A percentile compares a stretch with the other conserved stretches of the same genome.
phyloP scores from a whole-genome alignment of 2,888 invertebrate species.

The Pammene fasciana region DNA sequence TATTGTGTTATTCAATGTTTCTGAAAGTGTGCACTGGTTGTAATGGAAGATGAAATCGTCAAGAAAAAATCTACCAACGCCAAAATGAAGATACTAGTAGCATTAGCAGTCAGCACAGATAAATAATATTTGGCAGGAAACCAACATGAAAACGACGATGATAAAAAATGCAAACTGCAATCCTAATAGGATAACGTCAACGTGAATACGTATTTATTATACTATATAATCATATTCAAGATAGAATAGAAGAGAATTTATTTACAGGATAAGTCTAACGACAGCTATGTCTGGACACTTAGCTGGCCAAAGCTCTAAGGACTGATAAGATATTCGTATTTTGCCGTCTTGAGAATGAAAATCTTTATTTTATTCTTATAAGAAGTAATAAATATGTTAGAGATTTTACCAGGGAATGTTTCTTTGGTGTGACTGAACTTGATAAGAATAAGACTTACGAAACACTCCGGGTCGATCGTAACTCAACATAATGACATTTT shows the following conservation, averaged over 20 bases:
- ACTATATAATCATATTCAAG: not conserved
- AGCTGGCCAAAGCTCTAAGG: not conserved
- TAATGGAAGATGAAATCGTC: no score
- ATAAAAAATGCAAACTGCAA: not conserved
- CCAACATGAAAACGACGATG: not conserved
- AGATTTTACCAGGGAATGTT: not conserved
- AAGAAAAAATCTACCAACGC: not conserved
- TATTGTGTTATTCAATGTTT: no score
- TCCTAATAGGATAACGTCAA: not conserved
- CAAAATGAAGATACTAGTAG: not conserved
- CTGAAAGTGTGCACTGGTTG: no score
- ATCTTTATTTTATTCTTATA: not conserved
- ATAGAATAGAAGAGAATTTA: not conserved
- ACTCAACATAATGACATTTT: constrained; percentile 51
- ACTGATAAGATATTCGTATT: not conserved
- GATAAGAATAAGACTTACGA: constrained; percentile 18
- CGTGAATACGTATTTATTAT: not conserved
- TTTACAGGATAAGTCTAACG: not conserved
- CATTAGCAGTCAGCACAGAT: not conserved
- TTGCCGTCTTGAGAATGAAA: not conserved
- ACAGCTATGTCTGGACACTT: constrained; percentile 6
- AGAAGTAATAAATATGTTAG: not conserved
- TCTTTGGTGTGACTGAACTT: constrained; percentile 10
- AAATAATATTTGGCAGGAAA: not conserved
- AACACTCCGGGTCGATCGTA: constrained; percentile 33